Evolutionary conservation across 2,888 invertebrate species (phyloP), one percentile per base, ranked within the genome.

Genomic region (Xylocampa areola): DNA sequence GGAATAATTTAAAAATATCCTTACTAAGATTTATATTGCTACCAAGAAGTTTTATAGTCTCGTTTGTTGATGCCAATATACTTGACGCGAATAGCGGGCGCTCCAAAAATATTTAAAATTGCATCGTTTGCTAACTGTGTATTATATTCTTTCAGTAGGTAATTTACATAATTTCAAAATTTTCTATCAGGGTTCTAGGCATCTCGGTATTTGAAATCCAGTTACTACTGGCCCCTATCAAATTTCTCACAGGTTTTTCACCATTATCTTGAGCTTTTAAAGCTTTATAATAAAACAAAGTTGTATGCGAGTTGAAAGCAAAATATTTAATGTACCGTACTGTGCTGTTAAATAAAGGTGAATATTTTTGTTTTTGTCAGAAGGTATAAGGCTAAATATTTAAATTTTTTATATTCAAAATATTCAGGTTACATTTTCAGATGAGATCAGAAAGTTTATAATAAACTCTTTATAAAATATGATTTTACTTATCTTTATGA

Each of bases 1-100:
- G 64, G 41, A 57, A 55, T 63, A 57, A 68, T 21, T 50, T 57
- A 37, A 50, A 68, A 66, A 66, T 55, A 68, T 45, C 29, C 25
- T 41, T 17, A 36, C n/a, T n/a, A n/a, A n/a, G n/a, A n/a, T n/a
- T n/a, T n/a, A n/a, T n/a, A n/a, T n/a, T n/a, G n/a, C n/a, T n/a
- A n/a, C 55, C 17, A 13, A 55, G 19, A 49, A 68, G 29, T 47
- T 54, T 68, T 50, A 40, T 23, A 62, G 36, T 45, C 27, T 55
- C 36, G 55, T 65, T 49, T 55, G 37, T 62, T 68, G 36, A 62
- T 32, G 29, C 21, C 55, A 62, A 62, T 68, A 49, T 40, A 49
- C 48, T 39, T 35, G 27, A 21, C 30, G 23, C 32, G 17, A 13
- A 37, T 21, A 29, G 45, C 30, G 10, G 33, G 36, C 23, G 13